Conservation (phyloP, 2,113 vertebrate species). For the Pogona vitticeps region DNA sequence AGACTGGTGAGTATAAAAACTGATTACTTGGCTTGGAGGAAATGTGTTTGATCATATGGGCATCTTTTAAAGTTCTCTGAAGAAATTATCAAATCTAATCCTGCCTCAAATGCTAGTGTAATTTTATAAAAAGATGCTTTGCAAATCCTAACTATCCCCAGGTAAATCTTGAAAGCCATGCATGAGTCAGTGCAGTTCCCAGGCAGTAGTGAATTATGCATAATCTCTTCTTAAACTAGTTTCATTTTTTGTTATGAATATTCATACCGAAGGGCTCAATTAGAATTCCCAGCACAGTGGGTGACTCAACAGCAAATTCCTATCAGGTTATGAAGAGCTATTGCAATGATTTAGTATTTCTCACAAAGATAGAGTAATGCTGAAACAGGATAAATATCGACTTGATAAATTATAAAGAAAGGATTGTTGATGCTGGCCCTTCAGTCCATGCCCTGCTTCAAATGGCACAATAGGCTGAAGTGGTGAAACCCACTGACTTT, state of each 20-base stretch:
- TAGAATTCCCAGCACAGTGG: constrained; percentile 35
- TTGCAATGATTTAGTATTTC: constrained; percentile 4
- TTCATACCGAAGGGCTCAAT: constrained; percentile 58
- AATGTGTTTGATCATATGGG: neutral
- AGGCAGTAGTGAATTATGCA: constrained; percentile 67
- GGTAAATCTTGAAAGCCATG: constrained; percentile 55
- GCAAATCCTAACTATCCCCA: constrained; percentile 59
- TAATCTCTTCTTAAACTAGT: constrained; percentile 62
- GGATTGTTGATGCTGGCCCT: too few species aligned
- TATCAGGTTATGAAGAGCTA: constrained; percentile 13
- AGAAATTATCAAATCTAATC: constrained; percentile 37
- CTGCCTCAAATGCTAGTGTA: constrained; percentile 29
- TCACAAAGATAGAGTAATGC: neutral
- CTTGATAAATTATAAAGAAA: too few species aligned
- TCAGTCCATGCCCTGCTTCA: too few species aligned
- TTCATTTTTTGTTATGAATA: constrained; percentile 62
- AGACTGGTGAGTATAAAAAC: neutral
- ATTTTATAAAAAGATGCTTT: constrained; percentile 49
- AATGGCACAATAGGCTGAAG: too few species aligned
- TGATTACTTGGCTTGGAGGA: neutral
- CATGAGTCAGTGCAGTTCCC: constrained; percentile 51
- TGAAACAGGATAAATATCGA: neutral
- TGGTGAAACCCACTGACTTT: too few species aligned
- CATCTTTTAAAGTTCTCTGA: constrained; percentile 1
- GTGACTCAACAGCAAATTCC: constrained; percentile 13